These are phyloP conservation scores for Porphyrio hochstetteri DNA, from an alignment of 2,113 vertebrate species.

Conservation along the genomic window DNA sequence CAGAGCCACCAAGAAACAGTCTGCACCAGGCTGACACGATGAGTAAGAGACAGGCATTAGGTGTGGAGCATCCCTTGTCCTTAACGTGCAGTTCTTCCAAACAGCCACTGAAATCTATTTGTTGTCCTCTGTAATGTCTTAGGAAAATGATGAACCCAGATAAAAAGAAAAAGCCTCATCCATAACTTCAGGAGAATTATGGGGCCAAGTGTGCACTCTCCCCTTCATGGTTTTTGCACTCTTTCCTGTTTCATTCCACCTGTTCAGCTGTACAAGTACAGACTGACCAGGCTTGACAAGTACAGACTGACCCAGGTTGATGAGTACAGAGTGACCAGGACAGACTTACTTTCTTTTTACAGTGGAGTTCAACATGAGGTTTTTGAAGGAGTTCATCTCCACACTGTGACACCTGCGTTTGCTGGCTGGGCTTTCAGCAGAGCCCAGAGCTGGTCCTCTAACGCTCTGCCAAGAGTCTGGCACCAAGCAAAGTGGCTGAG, in stretches of 20 bases:
- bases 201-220: not conserved
- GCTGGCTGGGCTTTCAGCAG: not conserved
- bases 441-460: not conserved
- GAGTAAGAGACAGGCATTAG: not conserved
- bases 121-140: not conserved
- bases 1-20: not conserved
- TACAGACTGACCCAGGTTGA: no score
- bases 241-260: not conserved
- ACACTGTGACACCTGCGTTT: accelerated
- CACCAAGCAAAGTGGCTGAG: not conserved
- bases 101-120: not conserved
- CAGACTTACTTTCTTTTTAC: not conserved
- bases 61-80: not conserved
- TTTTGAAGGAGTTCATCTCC: not conserved
- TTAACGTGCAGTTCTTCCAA: not conserved
- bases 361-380: not conserved
- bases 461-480: not conserved
- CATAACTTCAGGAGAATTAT: not conserved
- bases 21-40: not conserved
- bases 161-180: not conserved
- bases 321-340: not conserved
- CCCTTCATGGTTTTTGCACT: not conserved
- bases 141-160: not conserved
- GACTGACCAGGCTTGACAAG: no score
- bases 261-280: not conserved